These are phyloP conservation scores for Rhizomys pruinosus DNA, from an alignment of 2,113 vertebrate genomes.

Conservation along the genomic window DNA sequence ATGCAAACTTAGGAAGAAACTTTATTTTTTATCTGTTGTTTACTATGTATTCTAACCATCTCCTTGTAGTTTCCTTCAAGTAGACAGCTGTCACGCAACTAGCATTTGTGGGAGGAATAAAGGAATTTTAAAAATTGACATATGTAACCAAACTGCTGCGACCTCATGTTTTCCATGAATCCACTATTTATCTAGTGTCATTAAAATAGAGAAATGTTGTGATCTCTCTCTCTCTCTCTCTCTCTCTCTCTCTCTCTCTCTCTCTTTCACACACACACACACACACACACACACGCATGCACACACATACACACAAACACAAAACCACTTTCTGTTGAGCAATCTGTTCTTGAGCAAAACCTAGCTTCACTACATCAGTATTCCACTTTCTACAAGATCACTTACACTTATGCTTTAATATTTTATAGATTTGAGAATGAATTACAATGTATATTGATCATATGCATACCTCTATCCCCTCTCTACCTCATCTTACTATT, in stretches of 20 bases:
- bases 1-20: background rate
- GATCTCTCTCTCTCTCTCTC: too few relatives aligned
- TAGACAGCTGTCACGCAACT: background rate
- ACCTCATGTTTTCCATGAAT: background rate
- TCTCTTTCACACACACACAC: too few relatives aligned
- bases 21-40: too few relatives aligned
- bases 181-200: background rate
- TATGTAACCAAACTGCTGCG: accelerated
- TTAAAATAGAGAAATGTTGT: background rate
- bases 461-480: too few relatives aligned
- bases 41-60: background rate
- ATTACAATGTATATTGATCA: background rate
- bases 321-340: background rate
- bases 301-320: too few relatives aligned
- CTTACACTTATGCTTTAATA: background rate
- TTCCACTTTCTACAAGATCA: background rate
- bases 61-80: background rate
- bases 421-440: too few relatives aligned
- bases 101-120: background rate
- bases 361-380: background rate
- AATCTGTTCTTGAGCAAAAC: background rate
- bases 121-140: background rate
- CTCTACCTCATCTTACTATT: too few relatives aligned
- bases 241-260: too few relatives aligned
- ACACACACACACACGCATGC: too few relatives aligned